A percentile compares a stretch with the other conserved stretches of the same genome.
phyloP scores from a whole-genome alignment of 1,140 invertebrate species.

The Micrasema minimum region DNA sequence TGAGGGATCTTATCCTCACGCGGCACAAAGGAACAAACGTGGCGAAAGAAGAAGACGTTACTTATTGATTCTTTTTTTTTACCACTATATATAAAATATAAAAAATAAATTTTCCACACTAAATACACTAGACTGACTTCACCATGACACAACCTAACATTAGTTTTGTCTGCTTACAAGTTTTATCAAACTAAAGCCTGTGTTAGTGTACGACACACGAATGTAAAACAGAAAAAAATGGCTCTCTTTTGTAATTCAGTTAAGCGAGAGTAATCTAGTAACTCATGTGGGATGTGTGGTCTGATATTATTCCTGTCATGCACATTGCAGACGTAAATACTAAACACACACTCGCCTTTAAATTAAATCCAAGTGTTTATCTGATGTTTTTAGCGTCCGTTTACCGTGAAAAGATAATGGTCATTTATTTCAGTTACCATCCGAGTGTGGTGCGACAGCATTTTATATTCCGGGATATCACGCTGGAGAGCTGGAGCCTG shows the following conservation, averaged over 20 bases:
- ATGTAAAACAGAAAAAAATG: too few relatives aligned
- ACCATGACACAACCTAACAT: too few relatives aligned
- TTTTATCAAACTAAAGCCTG: too few relatives aligned
- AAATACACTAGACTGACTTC: too few relatives aligned
- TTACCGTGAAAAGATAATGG: slow-evolving; percentile 50
- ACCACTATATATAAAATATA: too few relatives aligned
- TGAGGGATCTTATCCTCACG: too few relatives aligned
- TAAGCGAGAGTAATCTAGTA: not conserved
- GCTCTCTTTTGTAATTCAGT: not conserved
- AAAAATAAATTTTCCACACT: too few relatives aligned
- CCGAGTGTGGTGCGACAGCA: slow-evolving; percentile 37
- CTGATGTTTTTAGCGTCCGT: slow-evolving; percentile 45
- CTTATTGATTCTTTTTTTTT: too few relatives aligned
- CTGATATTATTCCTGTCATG: slow-evolving; percentile 13
- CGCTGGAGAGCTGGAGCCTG: slow-evolving; percentile 22
- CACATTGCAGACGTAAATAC: slow-evolving; percentile 9
- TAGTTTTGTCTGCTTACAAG: too few relatives aligned
- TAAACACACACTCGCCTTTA: slow-evolving; percentile 14
- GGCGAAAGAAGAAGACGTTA: too few relatives aligned
- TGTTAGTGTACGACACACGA: too few relatives aligned
- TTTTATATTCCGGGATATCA: slow-evolving; percentile 50
- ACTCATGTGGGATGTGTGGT: not conserved
- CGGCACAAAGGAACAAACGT: too few relatives aligned
- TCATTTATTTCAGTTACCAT: slow-evolving; percentile 50
- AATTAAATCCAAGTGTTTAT: slow-evolving; percentile 38